These are phyloP conservation scores for Cheilosia vernalis DNA, from an alignment of 2,888 invertebrate species.

Conservation along the genomic window DNA sequence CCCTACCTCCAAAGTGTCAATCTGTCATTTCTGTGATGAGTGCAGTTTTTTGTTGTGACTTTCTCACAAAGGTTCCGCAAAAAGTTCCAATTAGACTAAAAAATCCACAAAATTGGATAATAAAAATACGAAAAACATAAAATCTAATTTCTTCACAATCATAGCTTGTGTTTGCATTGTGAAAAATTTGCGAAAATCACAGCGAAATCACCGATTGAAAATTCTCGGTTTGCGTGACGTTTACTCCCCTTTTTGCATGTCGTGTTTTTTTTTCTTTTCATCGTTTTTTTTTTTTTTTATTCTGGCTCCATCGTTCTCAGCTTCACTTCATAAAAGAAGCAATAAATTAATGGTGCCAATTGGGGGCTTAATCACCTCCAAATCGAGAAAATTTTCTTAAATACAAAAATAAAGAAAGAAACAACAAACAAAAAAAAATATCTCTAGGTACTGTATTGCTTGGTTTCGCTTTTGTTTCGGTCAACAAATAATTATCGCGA, in stretches of 20 bases:
- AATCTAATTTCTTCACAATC: conserved; percentile 24
- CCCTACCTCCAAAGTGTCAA: conserved; percentile 40
- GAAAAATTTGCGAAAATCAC: conserved; percentile 33
- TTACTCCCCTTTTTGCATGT: conserved; percentile 74
- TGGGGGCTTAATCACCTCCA: conserved; percentile 63
- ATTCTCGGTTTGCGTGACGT: conserved; percentile 64
- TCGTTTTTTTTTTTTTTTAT: conserved; percentile 14
- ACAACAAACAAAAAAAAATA: conserved; percentile 6
- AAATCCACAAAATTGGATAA: conserved; percentile 14
- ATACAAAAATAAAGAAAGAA: conserved; percentile 24
- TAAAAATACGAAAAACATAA: conserved; percentile 43
- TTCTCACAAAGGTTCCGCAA: conserved; percentile 48
- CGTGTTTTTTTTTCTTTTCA: conserved; percentile 47
- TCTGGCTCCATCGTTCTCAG: conserved; percentile 35
- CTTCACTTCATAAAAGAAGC: conserved; percentile 50
- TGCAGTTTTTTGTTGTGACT: conserved; percentile 75
- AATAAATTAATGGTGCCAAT: conserved; percentile 64
- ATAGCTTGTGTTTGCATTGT: conserved; percentile 5
- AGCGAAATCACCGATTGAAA: conserved; percentile 58
- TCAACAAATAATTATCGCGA: conserved; percentile 1
- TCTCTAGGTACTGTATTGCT: conserved; percentile 31
- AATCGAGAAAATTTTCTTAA: conserved; percentile 53
- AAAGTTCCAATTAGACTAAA: conserved; percentile 53
- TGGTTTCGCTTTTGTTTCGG: not conserved
- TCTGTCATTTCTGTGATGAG: conserved; percentile 69